Evolutionary conservation across 2,888 invertebrate species (phyloP).

Genomic region (Volucella zonaria): DNA sequence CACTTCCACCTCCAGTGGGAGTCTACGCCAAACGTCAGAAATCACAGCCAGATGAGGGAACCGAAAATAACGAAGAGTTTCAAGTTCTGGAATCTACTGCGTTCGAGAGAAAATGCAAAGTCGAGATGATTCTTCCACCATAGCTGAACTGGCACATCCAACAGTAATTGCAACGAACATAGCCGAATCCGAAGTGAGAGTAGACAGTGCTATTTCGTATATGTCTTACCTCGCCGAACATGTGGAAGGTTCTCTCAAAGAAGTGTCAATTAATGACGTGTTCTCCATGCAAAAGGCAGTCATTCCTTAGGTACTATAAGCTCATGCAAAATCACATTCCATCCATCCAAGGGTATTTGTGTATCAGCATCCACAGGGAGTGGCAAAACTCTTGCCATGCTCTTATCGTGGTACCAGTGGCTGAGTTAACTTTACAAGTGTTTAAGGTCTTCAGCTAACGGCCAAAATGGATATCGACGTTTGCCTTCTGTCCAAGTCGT

Average conservation of each 20-base stretch:
- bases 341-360: conserved; percentile 95
- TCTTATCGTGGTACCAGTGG: conserved; percentile 95
- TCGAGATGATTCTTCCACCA: conserved; percentile 90
- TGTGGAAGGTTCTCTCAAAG: conserved; percentile 86
- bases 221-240: conserved; percentile 85
- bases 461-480: conserved; percentile 88
- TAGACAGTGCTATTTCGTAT: conserved; percentile 83
- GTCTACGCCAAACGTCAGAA: conserved; percentile 7
- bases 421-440: conserved; percentile 95
- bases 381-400: conserved; percentile 97
- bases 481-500: conserved; percentile 87
- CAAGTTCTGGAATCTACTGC: conserved; percentile 86
- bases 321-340: conserved; percentile 84
- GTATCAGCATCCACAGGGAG: conserved; percentile 99
- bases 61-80: conserved; percentile 74
- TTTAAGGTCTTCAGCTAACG: conserved; percentile 88
- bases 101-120: conserved; percentile 85
- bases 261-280: conserved; percentile 88
- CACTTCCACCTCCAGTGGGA: conserved; percentile 67
- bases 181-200: conserved; percentile 83
- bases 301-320: conserved; percentile 89
- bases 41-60: conserved; percentile 62
- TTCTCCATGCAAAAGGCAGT: conserved; percentile 94
- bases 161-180: conserved; percentile 89
- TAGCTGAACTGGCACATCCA: conserved; percentile 95